Conservation (phyloP, 2,113 vertebrate genomes). For the Cynoglossus semilaevis region DNA sequence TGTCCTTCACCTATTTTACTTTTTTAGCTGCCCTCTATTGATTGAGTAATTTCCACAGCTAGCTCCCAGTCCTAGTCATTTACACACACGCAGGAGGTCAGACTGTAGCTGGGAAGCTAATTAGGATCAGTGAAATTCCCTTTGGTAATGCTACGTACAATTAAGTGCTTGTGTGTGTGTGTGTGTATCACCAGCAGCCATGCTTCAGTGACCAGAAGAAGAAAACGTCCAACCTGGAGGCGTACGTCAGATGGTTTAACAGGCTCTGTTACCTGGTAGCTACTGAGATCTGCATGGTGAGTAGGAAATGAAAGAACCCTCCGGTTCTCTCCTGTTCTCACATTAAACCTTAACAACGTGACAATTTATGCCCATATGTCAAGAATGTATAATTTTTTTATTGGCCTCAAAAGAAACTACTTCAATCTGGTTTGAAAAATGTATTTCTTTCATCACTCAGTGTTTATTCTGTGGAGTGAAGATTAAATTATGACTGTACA, state of each 20-base stretch:
- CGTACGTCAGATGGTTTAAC: conserved; percentile 97
- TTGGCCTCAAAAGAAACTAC: too few species aligned
- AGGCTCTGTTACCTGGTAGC: conserved; percentile 95
- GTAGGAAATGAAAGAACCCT: conserved; percentile 31
- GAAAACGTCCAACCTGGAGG: conserved; percentile 91
- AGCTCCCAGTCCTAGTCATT: conserved; percentile 29
- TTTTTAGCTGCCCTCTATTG: conserved; percentile 8
- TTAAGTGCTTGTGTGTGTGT: background rate
- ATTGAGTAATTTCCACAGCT: conserved; percentile 22
- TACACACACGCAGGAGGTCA: conserved; percentile 30
- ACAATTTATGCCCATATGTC: too few species aligned
- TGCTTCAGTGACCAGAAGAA: conserved; percentile 85
- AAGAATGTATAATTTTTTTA: too few species aligned
- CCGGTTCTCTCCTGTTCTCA: background rate
- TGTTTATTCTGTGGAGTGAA: too few species aligned
- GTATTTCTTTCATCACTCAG: too few species aligned
- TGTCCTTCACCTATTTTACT: background rate
- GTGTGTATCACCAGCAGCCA: conserved; percentile 65
- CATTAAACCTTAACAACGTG: too few species aligned
- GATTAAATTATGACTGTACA: too few species aligned
- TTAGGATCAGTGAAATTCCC: conserved; percentile 39
- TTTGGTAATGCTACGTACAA: background rate
- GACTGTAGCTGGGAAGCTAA: conserved; percentile 42
- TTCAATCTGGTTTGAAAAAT: too few species aligned
- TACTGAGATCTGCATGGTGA: conserved; percentile 97